Percentiles rank a stretch among this genome's conserved stretches.
phyloP scores from a whole-genome alignment of 1,140 invertebrate genomes.

The Drosophila auraria region DNA sequence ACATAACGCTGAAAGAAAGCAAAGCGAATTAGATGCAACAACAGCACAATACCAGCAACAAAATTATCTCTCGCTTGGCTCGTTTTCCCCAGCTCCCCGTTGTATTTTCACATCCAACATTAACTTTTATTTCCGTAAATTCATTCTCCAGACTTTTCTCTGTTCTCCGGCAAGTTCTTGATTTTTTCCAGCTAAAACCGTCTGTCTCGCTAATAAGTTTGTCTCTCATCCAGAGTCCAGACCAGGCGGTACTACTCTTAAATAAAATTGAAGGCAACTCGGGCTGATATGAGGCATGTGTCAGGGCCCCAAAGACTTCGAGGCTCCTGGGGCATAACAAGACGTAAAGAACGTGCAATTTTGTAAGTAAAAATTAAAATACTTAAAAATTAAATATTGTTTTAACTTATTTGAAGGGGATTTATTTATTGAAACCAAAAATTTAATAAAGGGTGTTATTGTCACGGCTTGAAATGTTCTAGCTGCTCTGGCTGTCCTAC shows the following conservation, averaged over 20 bases:
- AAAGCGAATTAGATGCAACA: conserved; percentile 71
- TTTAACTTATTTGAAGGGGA: no score
- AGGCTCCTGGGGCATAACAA: background rate
- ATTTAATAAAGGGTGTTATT: no score
- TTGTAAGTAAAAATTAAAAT: no score
- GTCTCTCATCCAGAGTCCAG: conserved; percentile 9
- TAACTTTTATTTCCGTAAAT: conserved; percentile 77
- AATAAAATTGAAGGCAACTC: conserved; percentile 4
- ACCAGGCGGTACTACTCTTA: conserved; percentile 2
- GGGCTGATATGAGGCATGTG: conserved; percentile 6
- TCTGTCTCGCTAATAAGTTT: conserved; percentile 52
- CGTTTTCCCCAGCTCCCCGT: conserved; percentile 35
- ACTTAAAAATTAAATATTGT: no score
- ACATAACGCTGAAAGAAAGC: conserved; percentile 67
- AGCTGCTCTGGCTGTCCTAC: no score
- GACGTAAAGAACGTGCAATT: no score
- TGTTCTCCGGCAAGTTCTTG: conserved; percentile 19
- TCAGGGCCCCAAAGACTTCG: background rate
- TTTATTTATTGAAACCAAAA: no score
- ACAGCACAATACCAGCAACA: conserved; percentile 47
- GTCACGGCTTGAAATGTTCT: no score
- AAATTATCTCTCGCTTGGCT: conserved; percentile 65
- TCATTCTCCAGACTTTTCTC: conserved; percentile 45
- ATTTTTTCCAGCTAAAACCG: conserved; percentile 43
- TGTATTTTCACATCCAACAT: conserved; percentile 71